Conservation (phyloP, 2,797 vertebrate genomes). For the Gobionotothen gibberifrons region DNA sequence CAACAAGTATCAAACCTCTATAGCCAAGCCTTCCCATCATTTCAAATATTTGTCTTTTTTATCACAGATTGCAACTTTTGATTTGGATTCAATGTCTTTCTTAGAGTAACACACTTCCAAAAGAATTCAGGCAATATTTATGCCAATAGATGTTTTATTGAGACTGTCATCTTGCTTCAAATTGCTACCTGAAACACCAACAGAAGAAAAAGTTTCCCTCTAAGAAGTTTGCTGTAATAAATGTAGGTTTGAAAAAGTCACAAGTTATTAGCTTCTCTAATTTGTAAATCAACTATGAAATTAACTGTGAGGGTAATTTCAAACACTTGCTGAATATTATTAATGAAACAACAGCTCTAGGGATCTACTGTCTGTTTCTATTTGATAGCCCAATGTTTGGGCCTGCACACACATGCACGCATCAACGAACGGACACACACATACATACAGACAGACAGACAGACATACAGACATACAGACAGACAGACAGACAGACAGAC, state of each 20-base stretch:
- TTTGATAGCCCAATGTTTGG: too few species aligned
- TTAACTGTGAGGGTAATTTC: slow-evolving; percentile 46
- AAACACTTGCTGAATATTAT: slow-evolving; percentile 34
- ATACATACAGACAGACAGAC: neutral
- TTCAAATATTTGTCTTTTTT: slow-evolving; percentile 23
- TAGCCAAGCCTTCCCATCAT: neutral
- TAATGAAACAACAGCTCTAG: slow-evolving; percentile 37
- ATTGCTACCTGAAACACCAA: slow-evolving; percentile 36
- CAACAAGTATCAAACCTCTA: neutral
- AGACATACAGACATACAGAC: neutral
- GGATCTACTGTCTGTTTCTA: neutral
- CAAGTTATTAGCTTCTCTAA: slow-evolving; percentile 49
- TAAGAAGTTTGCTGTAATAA: slow-evolving; percentile 17
- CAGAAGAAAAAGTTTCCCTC: slow-evolving; percentile 16
- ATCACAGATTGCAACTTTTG: slow-evolving; percentile 7
- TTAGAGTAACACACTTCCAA: slow-evolving; percentile 19
- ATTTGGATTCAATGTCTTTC: neutral
- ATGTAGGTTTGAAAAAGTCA: slow-evolving; percentile 32
- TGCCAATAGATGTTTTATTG: slow-evolving; percentile 51
- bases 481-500: too few species aligned
- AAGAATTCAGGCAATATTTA: slow-evolving; percentile 36
- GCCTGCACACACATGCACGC: too few species aligned
- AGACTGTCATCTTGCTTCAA: slow-evolving; percentile 20
- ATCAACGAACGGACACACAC: neutral
- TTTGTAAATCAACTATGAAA: slow-evolving; percentile 61